These are phyloP conservation scores for Clinocottus analis DNA, from an alignment of 2,113 vertebrate genomes.

Conservation along the genomic window DNA sequence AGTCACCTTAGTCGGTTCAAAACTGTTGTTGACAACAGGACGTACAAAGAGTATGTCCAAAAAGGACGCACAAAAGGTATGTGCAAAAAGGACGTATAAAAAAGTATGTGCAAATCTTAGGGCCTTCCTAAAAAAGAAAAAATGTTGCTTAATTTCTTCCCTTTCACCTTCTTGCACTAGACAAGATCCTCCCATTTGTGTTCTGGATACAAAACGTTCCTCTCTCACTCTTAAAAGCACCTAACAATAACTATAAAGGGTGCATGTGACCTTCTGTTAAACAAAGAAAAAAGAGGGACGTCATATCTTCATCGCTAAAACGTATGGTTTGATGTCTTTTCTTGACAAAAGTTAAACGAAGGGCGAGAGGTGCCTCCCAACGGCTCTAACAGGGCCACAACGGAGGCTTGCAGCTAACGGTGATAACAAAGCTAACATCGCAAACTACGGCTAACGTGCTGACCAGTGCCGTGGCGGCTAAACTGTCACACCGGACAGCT, in stretches of 20 bases:
- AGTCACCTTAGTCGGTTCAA: constrained; percentile 26
- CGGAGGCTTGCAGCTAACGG: not conserved
- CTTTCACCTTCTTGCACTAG: not conserved
- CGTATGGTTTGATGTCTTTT: not conserved
- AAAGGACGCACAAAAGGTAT: no score
- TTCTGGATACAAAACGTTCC: not conserved
- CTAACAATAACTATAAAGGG: not conserved
- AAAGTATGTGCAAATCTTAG: constrained; percentile 18
- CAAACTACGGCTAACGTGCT: not conserved
- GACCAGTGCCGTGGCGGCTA: not conserved
- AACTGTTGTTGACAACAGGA: constrained; percentile 18
- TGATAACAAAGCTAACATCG: not conserved
- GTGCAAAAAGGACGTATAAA: constrained; percentile 10
- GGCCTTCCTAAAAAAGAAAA: constrained; percentile 12
- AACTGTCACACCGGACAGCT: no score
- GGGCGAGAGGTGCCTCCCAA: not conserved
- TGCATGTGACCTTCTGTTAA: constrained; percentile 9
- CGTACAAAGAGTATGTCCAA: not conserved
- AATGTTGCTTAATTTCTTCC: constrained; percentile 23
- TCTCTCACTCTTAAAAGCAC: constrained; percentile 3
- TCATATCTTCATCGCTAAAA: not conserved
- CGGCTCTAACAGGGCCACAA: not conserved
- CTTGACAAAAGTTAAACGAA: not conserved
- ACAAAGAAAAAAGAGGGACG: not conserved
- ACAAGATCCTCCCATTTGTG: not conserved